Evolutionary conservation across 2,888 invertebrate species (phyloP), one percentile per base, ranked within the genome.

Genomic region (Physocephala rufipes): DNA sequence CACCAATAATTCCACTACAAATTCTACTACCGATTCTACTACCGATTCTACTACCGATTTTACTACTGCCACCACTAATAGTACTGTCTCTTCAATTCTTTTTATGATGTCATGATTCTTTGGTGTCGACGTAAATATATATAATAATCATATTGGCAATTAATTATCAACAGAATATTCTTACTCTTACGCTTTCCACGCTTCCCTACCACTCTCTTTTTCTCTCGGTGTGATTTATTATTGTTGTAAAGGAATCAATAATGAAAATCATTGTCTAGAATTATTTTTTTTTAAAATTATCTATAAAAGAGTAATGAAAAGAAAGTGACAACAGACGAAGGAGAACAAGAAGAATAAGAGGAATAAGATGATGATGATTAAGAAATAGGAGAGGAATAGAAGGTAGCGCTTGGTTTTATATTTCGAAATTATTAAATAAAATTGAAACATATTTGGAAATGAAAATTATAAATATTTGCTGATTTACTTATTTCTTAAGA

Each of bases 61-160:
- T 71, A 73, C 58, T 19, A 55, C 67, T 59, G 15, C 65, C 65
- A 70, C 59, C 67, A 73, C 26, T 70, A 78, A 79, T 79, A 71
- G 77, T 81, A 79, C 79, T 80, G 78, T 79, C 19, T 28, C 43
- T 21, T 4, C 12, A 21, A 43, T 55, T 43, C 36, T 55, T 24
- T 26, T 19, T 64, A 16, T 64, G 61, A 1, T 2, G 5, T 59
- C 36, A 36, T 36, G 36, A 7, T 28, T 30, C 30, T 61, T 36
- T n/a, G 2, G 13, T 30, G 19, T 61, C 61, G 36, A n/a, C 30
- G 61, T 61, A 24, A 61, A 30, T n/a, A n/a, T n/a, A n/a, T n/a
- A n/a, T n/a, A n/a, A n/a, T n/a, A n/a, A n/a, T n/a, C n/a, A n/a
- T n/a, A n/a, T n/a, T n/a, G n/a, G n/a, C n/a, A n/a, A n/a, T 36